phyloP scores from a whole-genome alignment of 2,888 invertebrate species.

The Monochamus alternatus region DNA sequence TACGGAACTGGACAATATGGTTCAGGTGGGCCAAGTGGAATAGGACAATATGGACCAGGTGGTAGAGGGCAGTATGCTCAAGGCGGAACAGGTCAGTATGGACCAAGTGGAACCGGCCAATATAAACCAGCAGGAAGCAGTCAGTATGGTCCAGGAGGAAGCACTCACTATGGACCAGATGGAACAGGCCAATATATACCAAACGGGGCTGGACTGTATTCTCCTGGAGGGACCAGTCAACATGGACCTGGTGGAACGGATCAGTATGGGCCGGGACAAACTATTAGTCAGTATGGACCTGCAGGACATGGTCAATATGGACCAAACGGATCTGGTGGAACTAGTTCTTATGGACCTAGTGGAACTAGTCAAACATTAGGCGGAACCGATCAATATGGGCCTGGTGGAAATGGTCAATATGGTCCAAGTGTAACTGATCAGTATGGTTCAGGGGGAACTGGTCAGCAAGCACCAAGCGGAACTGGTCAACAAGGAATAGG shows the following conservation, averaged over 20 bases:
- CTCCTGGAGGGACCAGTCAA: neutral
- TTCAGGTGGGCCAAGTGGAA: neutral
- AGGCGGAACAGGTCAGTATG: neutral
- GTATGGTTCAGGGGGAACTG: neutral
- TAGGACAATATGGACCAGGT: neutral
- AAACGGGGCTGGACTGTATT: neutral
- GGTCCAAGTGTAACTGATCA: neutral
- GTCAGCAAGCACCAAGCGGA: neutral
- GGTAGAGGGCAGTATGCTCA: neutral
- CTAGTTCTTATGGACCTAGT: neutral
- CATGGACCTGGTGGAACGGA: neutral
- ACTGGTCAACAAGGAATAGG: neutral
- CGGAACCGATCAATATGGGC: neutral
- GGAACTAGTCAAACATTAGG: neutral
- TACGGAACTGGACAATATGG: neutral
- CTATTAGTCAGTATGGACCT: neutral
- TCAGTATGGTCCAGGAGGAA: neutral
- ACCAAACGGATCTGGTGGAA: neutral
- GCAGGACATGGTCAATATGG: neutral
- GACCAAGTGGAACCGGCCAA: neutral
- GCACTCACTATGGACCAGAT: neutral
- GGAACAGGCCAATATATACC: neutral
- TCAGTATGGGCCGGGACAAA: conserved; percentile 6
- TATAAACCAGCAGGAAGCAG: neutral
- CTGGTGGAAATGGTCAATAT: neutral